Base-by-base conservation (phyloP, 2,113 vertebrate genomes). In the Micromys minutus region DNA sequence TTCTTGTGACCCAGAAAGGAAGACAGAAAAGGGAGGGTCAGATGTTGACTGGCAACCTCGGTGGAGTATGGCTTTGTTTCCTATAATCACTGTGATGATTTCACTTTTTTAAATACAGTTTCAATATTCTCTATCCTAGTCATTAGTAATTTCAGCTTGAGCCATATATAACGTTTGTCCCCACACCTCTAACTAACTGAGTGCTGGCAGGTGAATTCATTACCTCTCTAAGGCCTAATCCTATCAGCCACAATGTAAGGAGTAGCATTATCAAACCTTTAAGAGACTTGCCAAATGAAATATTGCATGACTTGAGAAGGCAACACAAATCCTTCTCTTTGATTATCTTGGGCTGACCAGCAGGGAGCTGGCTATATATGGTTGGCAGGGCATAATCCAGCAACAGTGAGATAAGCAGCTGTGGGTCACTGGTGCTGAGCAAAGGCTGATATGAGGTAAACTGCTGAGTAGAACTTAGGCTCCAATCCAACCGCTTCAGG, bases 241-340 rank as follows among this genome's bases (percentile, higher is more conserved):
- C 92, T 92, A 88, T 92, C 76, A 83, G 63, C 36, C 21, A 85
- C 50, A 89, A 96, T 83, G 74, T 87, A 95, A 97, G 24, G 55
- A 81, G 8, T 84, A 72, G 67, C 81, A 94, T 86, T 90, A 77
- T 65, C 80, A 95, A 71, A 76, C 34, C 50, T 95, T 95, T 75
- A 87, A 85, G 57, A 88, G 57, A 81, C 36, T 24, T 90, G 39
- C 34, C 81, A 88, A 95, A 80, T 88, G 81, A 90, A 94, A 95
- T 77, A 65, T 57, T 61, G 19, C 80, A 61, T 89, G 86, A 81
- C 65, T 94, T 95, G 36, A 88, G 89, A 96, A 95, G 76, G 75
- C 22, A 90, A 97, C 94, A 76, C 79, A 94, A 97, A 90, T 95
- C 86, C 76, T 92, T 94, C 69, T 83, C 47, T 94, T 92, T 92